Evolutionary conservation across 2,113 vertebrate species (phyloP), one percentile per base, ranked within the genome.

Genomic region (Hippocampus zosterae): DNA sequence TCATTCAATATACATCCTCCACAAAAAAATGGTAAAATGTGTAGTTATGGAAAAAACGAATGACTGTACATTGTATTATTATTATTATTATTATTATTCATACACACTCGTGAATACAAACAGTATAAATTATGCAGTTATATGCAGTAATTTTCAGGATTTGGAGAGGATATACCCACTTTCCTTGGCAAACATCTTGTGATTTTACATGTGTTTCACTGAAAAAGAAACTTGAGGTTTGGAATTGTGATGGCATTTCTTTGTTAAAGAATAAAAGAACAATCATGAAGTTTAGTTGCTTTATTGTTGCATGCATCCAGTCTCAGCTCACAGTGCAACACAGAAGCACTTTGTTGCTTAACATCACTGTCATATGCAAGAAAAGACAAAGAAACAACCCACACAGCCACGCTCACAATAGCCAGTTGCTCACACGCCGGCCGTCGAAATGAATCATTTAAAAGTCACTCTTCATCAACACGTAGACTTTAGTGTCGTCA

Each of bases 271-370:
- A 21, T 21, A 44, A 65, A 44, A 65, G 2, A 21, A 64, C 16
- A 64, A 40, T 44, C 12, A 27, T 65, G 7, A 41, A 25, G 3
- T 42, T 23, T 44, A 8, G 2, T 65, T 16, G 40, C 40, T 42
- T 65, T 42, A 65, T n/a, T 65, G 40, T 44, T 65, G 37, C 37
- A 41, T 65, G 62, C 62, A 42, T 13, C 57, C 57, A 33, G 27
- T 93, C 90, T 73, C 83, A 88, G 73, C 74, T 72, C 90, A 90
- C 91, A 94, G 92, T 89, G 92, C 92, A 92, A 93, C 87, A 92
- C 90, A 70, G 71, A 91, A 81, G 90, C 81, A 91, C 90, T 90
- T 71, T 89, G 89, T 84, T 91, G 91, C 93, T 86, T 92, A 77
- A 88, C 90, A 9, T 88, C 71, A 91, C 93, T 91, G 92, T 89